Base-by-base conservation (phyloP, 1,140 invertebrate species). In the Drosophila nigromelanica region DNA sequence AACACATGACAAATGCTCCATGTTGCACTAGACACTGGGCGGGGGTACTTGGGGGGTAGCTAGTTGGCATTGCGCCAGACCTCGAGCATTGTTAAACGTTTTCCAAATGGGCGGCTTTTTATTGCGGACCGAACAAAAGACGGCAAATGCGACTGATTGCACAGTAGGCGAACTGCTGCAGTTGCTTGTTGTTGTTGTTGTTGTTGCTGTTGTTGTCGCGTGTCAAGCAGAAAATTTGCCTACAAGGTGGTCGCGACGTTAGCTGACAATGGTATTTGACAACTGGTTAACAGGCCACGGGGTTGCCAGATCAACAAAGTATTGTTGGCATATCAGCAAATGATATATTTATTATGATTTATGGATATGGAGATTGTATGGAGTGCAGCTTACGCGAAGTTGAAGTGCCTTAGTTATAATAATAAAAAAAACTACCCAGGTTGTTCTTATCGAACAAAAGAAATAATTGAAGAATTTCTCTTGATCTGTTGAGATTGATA, bases 1-100 rank as follows among this genome's bases (percentile, higher is more conserved):
- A 56, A 43, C 24, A 60, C 59, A 61, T 76, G 81, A 87, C 81
- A 86, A 87, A 81, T 78, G 82, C 66, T 63, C 33, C 14, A 52
- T 68, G 56, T 27, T 51, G 18, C 37, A 40, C 50, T 30, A 50
- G 55, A 58, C 55, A 30, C 42, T 24, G 21, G 24, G 24, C 21
- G 35, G 6, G 58, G 27, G 27, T 6, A 27, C 27, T 40, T 50
- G 56, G 56, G 33, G 50, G 27, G 12, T 11, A 45, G 33, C 45
- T 30, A 8, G 40, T 39, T 81, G 79, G 78, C 71, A 78, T 12
- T 50, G 67, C 63, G 76, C 73, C 80, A 83, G 72, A 56, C 55
- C 15, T 42, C 52, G 56, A 47, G 52, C 72, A 71, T 82, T 69
- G 82, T 81, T 81, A 80, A 70, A 62, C 58, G 80, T 73, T 78